These are phyloP conservation scores for Spodoptera frugiperda DNA, from an alignment of 1,140 invertebrate genomes.

Conservation along the genomic window DNA sequence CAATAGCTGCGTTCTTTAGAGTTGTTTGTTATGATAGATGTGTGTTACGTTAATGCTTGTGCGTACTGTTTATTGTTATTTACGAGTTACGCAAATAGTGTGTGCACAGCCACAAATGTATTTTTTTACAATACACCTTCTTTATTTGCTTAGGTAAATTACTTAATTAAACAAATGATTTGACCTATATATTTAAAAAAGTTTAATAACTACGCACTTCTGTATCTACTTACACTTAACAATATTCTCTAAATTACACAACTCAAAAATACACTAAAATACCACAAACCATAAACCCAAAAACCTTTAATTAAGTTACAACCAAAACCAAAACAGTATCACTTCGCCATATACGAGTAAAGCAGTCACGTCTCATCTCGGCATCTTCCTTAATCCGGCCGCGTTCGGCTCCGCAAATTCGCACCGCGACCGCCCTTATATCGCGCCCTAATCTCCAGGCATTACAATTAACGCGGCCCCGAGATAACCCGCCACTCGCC, in stretches of 20 bases:
- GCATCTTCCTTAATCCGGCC: slow-evolving; percentile 45
- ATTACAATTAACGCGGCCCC: slow-evolving; percentile 85
- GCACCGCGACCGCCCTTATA: slow-evolving; percentile 62
- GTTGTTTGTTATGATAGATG: slow-evolving; percentile 8
- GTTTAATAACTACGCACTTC: too few relatives aligned
- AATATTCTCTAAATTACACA: not conserved
- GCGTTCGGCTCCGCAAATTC: slow-evolving; percentile 40
- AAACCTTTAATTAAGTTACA: slow-evolving; percentile 2
- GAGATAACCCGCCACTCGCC: slow-evolving; percentile 83
- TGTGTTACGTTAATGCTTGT: not conserved
- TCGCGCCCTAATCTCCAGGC: slow-evolving; percentile 78
- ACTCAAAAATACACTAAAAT: not conserved
- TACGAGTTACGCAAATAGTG: too few relatives aligned
- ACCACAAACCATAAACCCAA: not conserved
- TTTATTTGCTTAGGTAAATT: too few relatives aligned
- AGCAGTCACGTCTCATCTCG: slow-evolving; percentile 46
- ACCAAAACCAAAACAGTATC: slow-evolving; percentile 28
- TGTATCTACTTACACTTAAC: too few relatives aligned
- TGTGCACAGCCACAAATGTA: too few relatives aligned
- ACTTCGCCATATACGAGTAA: slow-evolving; percentile 41
- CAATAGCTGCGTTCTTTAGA: slow-evolving; percentile 25
- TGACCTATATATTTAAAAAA: too few relatives aligned
- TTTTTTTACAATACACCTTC: too few relatives aligned
- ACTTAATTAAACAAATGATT: too few relatives aligned
- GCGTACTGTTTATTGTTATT: too few relatives aligned